Base-by-base conservation (phyloP, 2,888 invertebrate genomes). In the Vandiemenella viatica region DNA sequence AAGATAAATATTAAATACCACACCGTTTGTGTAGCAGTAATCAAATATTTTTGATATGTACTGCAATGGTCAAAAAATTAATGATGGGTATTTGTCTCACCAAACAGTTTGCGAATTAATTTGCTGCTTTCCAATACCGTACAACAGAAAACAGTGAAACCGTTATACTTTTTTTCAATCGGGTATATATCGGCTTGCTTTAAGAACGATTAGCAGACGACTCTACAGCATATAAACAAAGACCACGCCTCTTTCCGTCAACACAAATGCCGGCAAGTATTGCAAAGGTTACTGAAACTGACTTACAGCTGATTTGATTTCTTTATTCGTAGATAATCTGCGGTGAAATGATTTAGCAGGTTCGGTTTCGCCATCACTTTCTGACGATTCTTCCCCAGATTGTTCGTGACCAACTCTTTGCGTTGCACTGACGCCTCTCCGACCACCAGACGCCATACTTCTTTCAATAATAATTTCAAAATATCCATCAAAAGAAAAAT, bases 281-380 rank as follows among this genome's bases (percentile, higher is more conserved):
- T 32, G 26, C 42, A 47, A 42, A 47, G 23, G 26, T 23, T 15
- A 26, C 21, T 21, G 46, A 53, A 49, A 18, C 21, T 43, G 59
- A 71, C 76, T 73, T 72, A 87, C 87, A 75, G 83, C 74, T 68
- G 79, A 77, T 66, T 82, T 84, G 65, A 83, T 79, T 67, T 83
- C 83, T 67, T 80, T 81, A 69, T 85, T 85, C 53, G 85, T 87
- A 53, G 87, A 87, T 64, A 87, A 76, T 61, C 84, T 77, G 62
- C 86, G 74, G 62, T 83, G 79, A 65, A 85, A 80, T 58, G 78
- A 77, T 64, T 74, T 75, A 56, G 80, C 83, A 60, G 81, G 83
- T 65, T 85, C 86, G 50, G 79, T 78, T 65, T 87, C 87, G 66
- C 79, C 82, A 65, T 88, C 88, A 68, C 87, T 87, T 64, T 86